Percentiles rank a stretch among this genome's conserved stretches.
Evolutionary conservation across 2,797 vertebrate genomes (phyloP).

Genomic region (Tangara arthus): DNA sequence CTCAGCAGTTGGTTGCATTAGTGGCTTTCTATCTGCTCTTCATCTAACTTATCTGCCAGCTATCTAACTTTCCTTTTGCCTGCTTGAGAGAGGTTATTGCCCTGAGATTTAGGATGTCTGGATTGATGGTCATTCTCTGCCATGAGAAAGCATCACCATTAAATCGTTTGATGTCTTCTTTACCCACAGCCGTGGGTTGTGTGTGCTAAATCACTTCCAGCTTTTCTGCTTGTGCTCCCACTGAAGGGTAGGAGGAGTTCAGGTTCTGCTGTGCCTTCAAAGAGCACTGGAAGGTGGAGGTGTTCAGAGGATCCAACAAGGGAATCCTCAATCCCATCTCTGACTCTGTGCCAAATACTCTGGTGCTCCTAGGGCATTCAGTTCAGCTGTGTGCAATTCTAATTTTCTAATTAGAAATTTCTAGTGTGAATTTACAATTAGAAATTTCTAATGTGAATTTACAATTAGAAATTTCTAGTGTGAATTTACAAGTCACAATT

Average conservation of each 20-base stretch:
- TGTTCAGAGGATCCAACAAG: not conserved
- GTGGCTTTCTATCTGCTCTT: not conserved
- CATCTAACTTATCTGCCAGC: not conserved
- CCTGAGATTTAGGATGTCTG: not conserved
- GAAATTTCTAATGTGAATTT: no score
- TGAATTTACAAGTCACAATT: not conserved
- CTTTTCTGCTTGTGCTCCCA: not conserved
- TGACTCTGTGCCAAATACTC: not conserved
- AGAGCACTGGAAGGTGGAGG: not conserved
- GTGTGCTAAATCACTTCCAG: not conserved
- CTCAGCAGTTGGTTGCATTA: not conserved
- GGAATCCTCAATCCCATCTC: not conserved
- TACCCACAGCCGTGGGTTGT: not conserved
- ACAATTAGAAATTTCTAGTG: no score
- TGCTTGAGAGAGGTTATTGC: not conserved
- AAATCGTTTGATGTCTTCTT: not conserved
- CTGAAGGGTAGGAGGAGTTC: not conserved
- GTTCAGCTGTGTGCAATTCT: not conserved
- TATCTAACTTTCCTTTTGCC: not conserved
- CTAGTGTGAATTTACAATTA: no score
- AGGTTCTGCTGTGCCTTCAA: not conserved
- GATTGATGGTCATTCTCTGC: not conserved
- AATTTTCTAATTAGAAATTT: no score
- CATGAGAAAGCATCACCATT: not conserved
- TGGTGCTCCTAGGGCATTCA: not conserved